A percentile compares a stretch with the other conserved stretches of the same genome.
phyloP scores from a whole-genome alignment of 2,113 vertebrate species.

The Trematocara macrostoma region DNA sequence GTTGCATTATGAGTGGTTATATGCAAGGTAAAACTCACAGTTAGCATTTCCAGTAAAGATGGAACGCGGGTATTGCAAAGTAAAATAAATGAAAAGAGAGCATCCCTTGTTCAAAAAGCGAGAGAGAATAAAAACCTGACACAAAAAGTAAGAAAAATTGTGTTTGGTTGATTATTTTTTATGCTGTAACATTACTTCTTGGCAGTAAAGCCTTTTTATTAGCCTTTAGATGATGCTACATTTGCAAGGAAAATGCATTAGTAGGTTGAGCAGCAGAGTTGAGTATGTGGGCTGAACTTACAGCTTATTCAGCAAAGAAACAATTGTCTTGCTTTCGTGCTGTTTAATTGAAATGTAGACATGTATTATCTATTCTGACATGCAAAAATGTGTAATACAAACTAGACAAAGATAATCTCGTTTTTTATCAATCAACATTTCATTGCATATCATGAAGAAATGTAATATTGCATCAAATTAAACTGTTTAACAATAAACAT shows the following conservation, averaged over 20 bases:
- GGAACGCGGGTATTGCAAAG: background rate
- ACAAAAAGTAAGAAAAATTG: background rate
- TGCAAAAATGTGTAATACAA: background rate
- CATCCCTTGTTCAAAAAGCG: background rate
- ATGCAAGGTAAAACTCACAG: background rate
- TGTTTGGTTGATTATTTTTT: background rate
- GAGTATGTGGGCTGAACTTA: background rate
- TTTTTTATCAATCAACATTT: background rate
- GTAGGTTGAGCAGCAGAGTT: background rate
- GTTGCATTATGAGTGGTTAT: background rate
- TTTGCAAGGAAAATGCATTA: background rate
- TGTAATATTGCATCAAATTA: background rate
- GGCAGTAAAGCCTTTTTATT: background rate
- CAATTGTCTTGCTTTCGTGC: background rate
- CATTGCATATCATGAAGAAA: background rate
- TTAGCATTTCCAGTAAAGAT: background rate
- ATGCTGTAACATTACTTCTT: background rate
- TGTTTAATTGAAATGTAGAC: background rate
- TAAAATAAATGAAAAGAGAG: rapidly evolving
- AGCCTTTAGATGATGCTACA: background rate
- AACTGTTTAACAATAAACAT: background rate
- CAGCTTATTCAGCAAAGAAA: background rate
- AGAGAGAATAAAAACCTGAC: rapidly evolving
- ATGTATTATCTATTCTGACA: background rate
- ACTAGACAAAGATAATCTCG: background rate